phyloP scores from a whole-genome alignment of 2,888 invertebrate genomes.

The Brachypalpus laphriformis region DNA sequence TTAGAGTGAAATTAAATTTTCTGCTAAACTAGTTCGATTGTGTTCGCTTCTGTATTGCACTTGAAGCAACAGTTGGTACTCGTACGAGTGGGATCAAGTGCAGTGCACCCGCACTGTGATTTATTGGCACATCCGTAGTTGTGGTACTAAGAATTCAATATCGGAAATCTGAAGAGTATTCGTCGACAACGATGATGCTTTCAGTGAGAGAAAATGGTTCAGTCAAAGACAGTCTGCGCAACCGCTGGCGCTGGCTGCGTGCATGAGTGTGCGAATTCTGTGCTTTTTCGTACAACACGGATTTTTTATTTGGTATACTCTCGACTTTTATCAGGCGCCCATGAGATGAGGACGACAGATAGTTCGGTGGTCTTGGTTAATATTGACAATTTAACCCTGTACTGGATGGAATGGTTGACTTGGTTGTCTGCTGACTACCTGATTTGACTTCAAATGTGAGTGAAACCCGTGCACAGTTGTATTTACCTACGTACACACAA shows the following conservation, averaged over 20 bases:
- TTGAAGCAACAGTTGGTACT: constrained; percentile 47
- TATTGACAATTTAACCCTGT: not conserved
- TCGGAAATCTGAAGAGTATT: not conserved
- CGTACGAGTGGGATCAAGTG: not conserved
- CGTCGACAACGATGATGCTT: not conserved
- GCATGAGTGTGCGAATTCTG: constrained; percentile 7
- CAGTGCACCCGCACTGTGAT: not conserved
- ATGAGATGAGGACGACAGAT: not conserved
- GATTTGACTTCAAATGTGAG: not conserved
- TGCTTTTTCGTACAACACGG: constrained; percentile 35
- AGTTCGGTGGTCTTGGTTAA: not conserved
- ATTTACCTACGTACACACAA: not conserved
- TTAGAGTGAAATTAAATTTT: constrained; percentile 17
- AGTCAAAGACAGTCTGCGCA: constrained; percentile 19
- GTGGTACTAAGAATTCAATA: constrained; percentile 4
- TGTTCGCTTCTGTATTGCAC: not conserved
- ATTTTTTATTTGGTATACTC: not conserved
- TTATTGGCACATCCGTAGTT: constrained; percentile 21
- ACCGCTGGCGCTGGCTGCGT: constrained; percentile 14
- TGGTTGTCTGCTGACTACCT: constrained; percentile 1
- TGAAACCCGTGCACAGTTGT: not conserved
- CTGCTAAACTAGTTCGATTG: not conserved
- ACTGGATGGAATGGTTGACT: not conserved
- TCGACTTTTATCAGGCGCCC: not conserved
- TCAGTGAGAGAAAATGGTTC: not conserved